These are phyloP conservation scores for Drosophila gunungcola DNA, from an alignment of 1,140 invertebrate genomes.

Conservation along the genomic window DNA sequence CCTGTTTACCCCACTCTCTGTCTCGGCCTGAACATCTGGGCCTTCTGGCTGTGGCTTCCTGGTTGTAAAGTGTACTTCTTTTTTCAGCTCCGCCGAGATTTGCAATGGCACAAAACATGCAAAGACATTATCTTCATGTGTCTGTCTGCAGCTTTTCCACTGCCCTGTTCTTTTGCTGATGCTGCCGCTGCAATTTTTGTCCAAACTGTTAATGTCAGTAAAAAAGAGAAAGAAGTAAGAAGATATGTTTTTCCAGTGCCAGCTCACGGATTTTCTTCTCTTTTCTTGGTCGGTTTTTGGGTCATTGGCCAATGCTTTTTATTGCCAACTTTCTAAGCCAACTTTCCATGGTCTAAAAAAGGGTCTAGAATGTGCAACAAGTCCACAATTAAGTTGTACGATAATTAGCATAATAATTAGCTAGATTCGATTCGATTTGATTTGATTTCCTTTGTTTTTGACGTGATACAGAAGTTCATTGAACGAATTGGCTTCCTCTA, in stretches of 20 bases:
- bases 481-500: slow-evolving; percentile 50
- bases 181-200: slow-evolving; percentile 36
- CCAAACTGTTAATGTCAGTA: slow-evolving; percentile 59
- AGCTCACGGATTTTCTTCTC: slow-evolving; percentile 27
- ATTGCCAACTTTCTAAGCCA: slow-evolving; percentile 39
- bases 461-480: slow-evolving; percentile 55
- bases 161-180: slow-evolving; percentile 20
- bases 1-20: not conserved
- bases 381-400: slow-evolving; percentile 20
- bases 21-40: slow-evolving; percentile 26
- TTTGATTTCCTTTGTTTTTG: slow-evolving; percentile 19
- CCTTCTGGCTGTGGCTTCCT: slow-evolving; percentile 56
- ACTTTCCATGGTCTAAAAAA: slow-evolving; percentile 33
- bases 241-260: slow-evolving; percentile 59
- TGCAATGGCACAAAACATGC: slow-evolving; percentile 67
- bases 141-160: slow-evolving; percentile 50
- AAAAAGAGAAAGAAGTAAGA: slow-evolving; percentile 20
- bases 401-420: slow-evolving; percentile 47
- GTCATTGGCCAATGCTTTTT: slow-evolving; percentile 59
- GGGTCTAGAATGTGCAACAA: slow-evolving; percentile 46
- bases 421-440: slow-evolving; percentile 28
- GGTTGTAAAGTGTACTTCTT: slow-evolving; percentile 39
- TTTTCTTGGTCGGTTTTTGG: slow-evolving; percentile 45
- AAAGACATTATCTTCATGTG: slow-evolving; percentile 77
- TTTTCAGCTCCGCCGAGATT: slow-evolving; percentile 56